Conservation (phyloP, 2,113 vertebrate genomes). For the Edolisoma coerulescens region DNA sequence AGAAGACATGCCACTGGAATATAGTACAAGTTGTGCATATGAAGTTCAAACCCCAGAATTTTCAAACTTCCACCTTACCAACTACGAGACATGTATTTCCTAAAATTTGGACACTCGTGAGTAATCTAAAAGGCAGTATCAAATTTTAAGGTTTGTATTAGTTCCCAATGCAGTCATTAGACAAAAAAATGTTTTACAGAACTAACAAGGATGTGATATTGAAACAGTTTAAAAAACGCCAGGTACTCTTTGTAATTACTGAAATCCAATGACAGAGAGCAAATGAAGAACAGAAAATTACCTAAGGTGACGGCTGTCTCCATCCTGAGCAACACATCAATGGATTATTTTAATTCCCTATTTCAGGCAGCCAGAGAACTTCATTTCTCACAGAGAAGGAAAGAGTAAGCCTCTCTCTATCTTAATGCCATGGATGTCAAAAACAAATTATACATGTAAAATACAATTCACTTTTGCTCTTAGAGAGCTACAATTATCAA, state of each 20-base stretch:
- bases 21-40: fast-evolving
- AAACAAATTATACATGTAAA: not conserved
- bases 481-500: not conserved
- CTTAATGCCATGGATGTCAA: not conserved
- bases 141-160: not conserved
- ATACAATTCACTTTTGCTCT: not conserved
- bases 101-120: not conserved
- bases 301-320: not conserved
- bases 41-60: not conserved
- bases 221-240: not conserved
- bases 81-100: not conserved
- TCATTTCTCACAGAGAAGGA: not conserved
- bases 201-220: not conserved
- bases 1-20: not conserved
- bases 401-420: not conserved
- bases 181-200: not conserved
- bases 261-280: not conserved
- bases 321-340: not conserved
- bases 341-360: not conserved
- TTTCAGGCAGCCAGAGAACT: not conserved
- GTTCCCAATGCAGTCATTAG: not conserved
- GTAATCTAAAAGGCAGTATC: not conserved
- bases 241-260: not conserved
- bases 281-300: not conserved
- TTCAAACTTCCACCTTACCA: not conserved